Base-by-base conservation (phyloP, 1,140 invertebrate species). In the Pseudomyrmex cubaensis region DNA sequence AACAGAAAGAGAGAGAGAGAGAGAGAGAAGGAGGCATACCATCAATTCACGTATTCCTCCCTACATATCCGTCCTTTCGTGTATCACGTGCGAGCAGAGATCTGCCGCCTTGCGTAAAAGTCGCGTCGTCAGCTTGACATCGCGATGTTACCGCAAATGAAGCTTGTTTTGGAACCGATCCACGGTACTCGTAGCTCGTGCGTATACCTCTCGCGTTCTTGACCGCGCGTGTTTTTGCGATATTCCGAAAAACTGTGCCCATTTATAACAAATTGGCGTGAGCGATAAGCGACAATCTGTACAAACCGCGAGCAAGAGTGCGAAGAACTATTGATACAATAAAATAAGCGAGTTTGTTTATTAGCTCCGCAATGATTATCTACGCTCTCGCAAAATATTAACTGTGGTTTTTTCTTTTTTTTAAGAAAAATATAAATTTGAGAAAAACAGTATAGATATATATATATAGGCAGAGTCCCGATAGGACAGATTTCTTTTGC, bases 101-200 rank as follows among this genome's bases (percentile, higher is more conserved):
- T 22, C 46, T 10, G 48, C 46, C 20, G 46, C 59, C n/a, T 74
- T 20, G 50, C 20, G 48, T 52, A 56, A 25, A 13, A 15, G 13
- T 22, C 22, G 13, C 67, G 13, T 70, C 67, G 46, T 62, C 72
- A 44, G 25, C 35, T 17, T 22, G 56, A 35, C 69, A 72, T 75
- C 66, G 44, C 70, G 67, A 22, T 57, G 59, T 15, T 48, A 48
- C 20, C 25, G 83, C 83, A 87, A 89, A 90, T 83, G 87, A 85
- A 86, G 84, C 85, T 89, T 90, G 73, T 85, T 89, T 89, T 90
- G 84, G 85, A 90, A 85, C 89, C 50, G 80, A 84, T 90, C 87
- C 87, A 90, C 59, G 61, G 85, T 85, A 61, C 50, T 74, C 61
- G 54, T 5, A 35, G 35, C 35, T 35, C n/a, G 20, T 5, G 46